Percentiles rank a stretch among this genome's conserved stretches.
Conservation (phyloP, 92 coral and sea anemone genomes). For the Nematostella vectensis region DNA sequence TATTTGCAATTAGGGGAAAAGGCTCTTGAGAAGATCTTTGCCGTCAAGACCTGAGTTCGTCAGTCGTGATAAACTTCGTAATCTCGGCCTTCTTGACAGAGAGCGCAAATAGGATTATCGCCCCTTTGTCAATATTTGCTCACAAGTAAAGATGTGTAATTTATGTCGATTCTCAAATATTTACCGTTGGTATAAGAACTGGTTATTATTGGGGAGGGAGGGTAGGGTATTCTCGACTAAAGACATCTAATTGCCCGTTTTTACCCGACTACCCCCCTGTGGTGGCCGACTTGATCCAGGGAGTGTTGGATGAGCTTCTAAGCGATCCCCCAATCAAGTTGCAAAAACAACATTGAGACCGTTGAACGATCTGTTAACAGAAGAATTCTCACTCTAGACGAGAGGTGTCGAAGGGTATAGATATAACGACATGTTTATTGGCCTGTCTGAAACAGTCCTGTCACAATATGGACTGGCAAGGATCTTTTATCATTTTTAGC, state of each 20-base stretch:
- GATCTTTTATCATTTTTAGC: background rate
- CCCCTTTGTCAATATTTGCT: conserved; percentile 74
- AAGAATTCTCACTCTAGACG: too few relatives aligned
- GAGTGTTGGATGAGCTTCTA: conserved; percentile 42
- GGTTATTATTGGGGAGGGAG: conserved; percentile 83
- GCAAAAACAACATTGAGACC: too few relatives aligned
- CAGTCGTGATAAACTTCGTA: background rate
- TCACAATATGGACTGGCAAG: too few relatives aligned
- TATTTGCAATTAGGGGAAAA: conserved; percentile 74
- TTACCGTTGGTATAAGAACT: conserved; percentile 65
- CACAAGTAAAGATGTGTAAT: conserved; percentile 61
- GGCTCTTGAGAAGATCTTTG: conserved; percentile 5
- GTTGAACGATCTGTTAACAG: too few relatives aligned
- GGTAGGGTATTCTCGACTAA: conserved; percentile 66
- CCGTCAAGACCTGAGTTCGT: background rate
- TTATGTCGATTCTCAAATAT: conserved; percentile 57
- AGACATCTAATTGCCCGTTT: conserved; percentile 88
- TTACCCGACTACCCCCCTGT: conserved; percentile 86
- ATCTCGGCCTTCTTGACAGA: background rate
- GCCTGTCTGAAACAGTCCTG: too few relatives aligned
- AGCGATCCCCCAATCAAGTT: conserved; percentile 44
- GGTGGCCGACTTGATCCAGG: conserved; percentile 53
- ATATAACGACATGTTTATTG: too few relatives aligned
- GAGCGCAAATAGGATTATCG: conserved; percentile 49
- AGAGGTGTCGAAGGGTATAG: too few relatives aligned